Evolutionary conservation across 2,888 invertebrate genomes (phyloP), one percentile per base, ranked within the genome.

Genomic region (Gandaritis pyraliata): DNA sequence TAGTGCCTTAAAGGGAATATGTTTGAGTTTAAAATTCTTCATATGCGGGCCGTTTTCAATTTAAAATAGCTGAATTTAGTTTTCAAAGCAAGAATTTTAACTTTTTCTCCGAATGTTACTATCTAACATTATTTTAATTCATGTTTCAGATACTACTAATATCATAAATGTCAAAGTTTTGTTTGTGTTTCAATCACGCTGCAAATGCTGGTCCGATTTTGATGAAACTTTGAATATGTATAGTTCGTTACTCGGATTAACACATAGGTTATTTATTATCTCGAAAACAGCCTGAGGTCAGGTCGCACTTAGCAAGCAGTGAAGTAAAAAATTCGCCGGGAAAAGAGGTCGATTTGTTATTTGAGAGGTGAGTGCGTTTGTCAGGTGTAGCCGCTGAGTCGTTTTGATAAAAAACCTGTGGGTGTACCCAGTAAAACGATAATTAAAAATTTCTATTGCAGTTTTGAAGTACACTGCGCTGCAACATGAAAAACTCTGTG

Each of bases 1-100:
- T 47, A 61, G 61, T 51, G 50, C 72, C 70, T 78, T 78, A 76
- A 81, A 80, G 77, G 75, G 81, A 85, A 82, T 79, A 78, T 76
- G 78, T 82, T 80, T 78, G 71, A 53, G 64, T 76, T 78, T 67
- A 72, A 79, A 78, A 77, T 74, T 71, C 71, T 75, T 64, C 63
- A 64, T 65, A 65, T 62, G 63, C 50, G 52, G 52, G 59, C 66
- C 52, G 61, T 56, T 72, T 66, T 55, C 53, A 55, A 67, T 71
- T 68, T 72, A 59, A 70, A 65, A 62, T 60, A 57, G 48, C 55
- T 45, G 54, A 65, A 61, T 51, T 16, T 46, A 65, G 58, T 61
- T 61, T 41, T 38, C 29, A 66, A 53, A 56, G 38, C 54, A 15
- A 50, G n/a, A 49, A 45, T 55, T 60, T 48, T 33, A 47, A 30